phyloP scores from a whole-genome alignment of 2,888 invertebrate species.

The Empis stercorea region DNA sequence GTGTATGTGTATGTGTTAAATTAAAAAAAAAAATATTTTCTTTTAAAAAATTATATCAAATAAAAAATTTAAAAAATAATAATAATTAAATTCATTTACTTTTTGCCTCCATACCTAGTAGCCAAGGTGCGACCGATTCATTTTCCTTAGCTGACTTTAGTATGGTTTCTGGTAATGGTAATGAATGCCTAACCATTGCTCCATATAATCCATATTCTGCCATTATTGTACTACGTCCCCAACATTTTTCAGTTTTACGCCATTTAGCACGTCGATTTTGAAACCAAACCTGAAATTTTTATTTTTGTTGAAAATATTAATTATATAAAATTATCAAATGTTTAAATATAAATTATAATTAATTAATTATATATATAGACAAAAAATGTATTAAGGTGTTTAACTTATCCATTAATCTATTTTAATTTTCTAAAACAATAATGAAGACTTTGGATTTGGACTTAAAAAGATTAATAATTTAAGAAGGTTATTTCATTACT shows the following conservation, averaged over 20 bases:
- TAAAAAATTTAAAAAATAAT: conserved; percentile 1
- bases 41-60: neutral
- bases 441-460: too few species aligned
- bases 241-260: conserved; percentile 99
- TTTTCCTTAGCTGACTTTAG: conserved; percentile 95
- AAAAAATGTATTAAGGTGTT: too few species aligned
- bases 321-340: too few species aligned
- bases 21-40: too few species aligned
- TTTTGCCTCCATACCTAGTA: conserved; percentile 68
- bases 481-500: too few species aligned
- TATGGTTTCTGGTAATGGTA: conserved; percentile 96
- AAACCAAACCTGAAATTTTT: conserved; percentile 79
- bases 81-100: conserved; percentile 31
- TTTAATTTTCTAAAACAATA: too few species aligned
- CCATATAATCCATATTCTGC: conserved; percentile 99
- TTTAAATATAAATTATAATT: too few species aligned
- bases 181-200: conserved; percentile 97
- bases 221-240: conserved; percentile 99
- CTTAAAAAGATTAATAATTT: too few species aligned
- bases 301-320: too few species aligned
- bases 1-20: too few species aligned
- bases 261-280: conserved; percentile 93
- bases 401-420: too few species aligned
- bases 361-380: too few species aligned
- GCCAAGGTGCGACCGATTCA: conserved; percentile 96